phyloP scores from a whole-genome alignment of 2,113 vertebrate species.

The Chrysemys picta region DNA sequence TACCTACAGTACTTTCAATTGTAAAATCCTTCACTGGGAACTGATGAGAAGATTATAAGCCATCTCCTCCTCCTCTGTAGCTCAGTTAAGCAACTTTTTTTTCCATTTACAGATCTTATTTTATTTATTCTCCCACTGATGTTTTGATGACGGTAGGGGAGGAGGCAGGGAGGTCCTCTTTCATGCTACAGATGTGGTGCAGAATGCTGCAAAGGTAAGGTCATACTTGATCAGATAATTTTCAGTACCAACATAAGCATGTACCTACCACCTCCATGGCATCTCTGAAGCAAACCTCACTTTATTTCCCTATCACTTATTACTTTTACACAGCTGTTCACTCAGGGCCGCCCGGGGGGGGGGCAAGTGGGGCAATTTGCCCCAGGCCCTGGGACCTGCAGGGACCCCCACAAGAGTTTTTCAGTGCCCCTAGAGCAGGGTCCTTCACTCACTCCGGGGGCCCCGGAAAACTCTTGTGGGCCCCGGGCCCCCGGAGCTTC shows the following conservation, averaged over 20 bases:
- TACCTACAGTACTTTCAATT: not conserved
- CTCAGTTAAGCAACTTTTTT: not conserved
- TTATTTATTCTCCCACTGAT: not conserved
- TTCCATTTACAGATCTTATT: conserved; percentile 7
- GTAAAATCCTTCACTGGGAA: not conserved
- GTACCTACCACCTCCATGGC: not conserved
- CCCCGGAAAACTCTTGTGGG: no score
- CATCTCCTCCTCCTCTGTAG: not conserved
- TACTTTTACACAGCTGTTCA: not conserved
- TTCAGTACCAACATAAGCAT: not conserved
- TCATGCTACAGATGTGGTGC: not conserved
- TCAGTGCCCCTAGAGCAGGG: no score
- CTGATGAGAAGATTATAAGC: not conserved
- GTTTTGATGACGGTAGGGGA: not conserved
- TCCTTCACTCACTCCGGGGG: no score
- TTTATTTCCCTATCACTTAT: not conserved
- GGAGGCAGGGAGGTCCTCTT: not conserved
- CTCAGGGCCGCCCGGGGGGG: not conserved
- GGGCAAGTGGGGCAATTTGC: no score
- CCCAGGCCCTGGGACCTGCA: no score
- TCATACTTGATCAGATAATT: not conserved
- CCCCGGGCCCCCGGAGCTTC: no score
- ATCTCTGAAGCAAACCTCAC: not conserved
- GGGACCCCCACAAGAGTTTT: no score
- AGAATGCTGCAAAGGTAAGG: not conserved